These are phyloP conservation scores for Paracyprichromis sp. DNA, from an alignment of 2,113 vertebrate genomes.

Conservation along the genomic window DNA sequence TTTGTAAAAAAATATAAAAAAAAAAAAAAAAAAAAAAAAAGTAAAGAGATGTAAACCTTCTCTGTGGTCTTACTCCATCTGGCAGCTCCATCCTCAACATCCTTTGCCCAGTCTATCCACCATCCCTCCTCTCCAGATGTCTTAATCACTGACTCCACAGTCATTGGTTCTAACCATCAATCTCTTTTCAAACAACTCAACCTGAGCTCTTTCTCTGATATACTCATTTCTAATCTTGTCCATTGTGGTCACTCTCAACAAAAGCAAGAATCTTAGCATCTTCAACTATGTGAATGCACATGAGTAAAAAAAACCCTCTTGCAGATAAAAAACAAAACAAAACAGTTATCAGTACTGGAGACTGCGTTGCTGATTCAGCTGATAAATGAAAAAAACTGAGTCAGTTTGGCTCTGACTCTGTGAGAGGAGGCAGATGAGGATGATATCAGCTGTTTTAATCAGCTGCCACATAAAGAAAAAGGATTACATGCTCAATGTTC, in stretches of 20 bases:
- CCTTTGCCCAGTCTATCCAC: not conserved
- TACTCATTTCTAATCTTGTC: not conserved
- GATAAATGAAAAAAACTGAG: not conserved
- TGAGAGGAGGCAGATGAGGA: not conserved
- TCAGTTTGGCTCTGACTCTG: not conserved
- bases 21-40: not conserved
- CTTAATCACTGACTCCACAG: not conserved
- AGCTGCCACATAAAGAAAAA: not conserved
- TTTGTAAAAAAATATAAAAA: no score
- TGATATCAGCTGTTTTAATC: not conserved
- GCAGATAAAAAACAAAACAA: not conserved
- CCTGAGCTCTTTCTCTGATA: not conserved
- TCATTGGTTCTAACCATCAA: not conserved
- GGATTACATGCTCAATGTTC: not conserved
- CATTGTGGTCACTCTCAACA: not conserved
- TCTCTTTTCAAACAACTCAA: not conserved
- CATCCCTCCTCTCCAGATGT: not conserved
- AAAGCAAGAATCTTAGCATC: not conserved
- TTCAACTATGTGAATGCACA: not conserved
- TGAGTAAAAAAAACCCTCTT: not conserved
- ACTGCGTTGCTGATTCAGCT: not conserved
- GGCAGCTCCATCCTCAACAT: not conserved
- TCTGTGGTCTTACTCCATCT: not conserved
- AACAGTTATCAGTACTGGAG: not conserved
- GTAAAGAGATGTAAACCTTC: not conserved